Base-by-base conservation (phyloP, 2,797 vertebrate genomes). In the Hypotaenidia okinawae region DNA sequence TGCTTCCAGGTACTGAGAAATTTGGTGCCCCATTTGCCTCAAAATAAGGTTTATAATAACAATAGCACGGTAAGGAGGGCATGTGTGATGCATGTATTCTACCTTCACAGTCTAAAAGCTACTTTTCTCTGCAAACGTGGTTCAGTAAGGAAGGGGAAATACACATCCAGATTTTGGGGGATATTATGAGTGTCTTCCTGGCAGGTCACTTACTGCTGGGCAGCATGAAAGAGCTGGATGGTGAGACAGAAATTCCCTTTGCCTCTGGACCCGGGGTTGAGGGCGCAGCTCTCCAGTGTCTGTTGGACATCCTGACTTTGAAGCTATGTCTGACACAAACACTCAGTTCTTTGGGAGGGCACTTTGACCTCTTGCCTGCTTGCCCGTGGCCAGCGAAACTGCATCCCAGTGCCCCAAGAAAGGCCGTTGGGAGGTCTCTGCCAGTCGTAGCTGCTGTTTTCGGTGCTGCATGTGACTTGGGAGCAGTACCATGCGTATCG, bases 381-480 rank as follows among this genome's bases (percentile, higher is more conserved):
- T 52, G 47, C 76, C 73, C 63, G 54, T 89, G 86, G 62, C 95
- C 92, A 78, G 77, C 59, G 58, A 89, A 87, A 75, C 63, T 88
- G 58, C 80, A 6, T 75, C 74, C 82, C 87, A 67, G 0, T 13
- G 64, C 63, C 84, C 59, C 63, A 52, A 75, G 85, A 87, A 80
- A 70, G 89, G 27, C 32, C 86, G 92, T 59, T 2, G 0, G 80
- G 78, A 95, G 88, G 88, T 39, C 89, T 67, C 14, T 74, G 91
- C 90, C 82, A 74, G 19, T 35, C 74, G 91, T 77, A 84, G 95
- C 96, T 97, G 94, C 97, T 95, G 95, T 94, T 90, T 96, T 96
- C 94, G 93, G 80, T 70, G 72, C 59, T 45, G 30, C 94, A 95
- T 95, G 95, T 96, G 74, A 97, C 81, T 66, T 41, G 84, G 74